Evolutionary conservation across 2,113 vertebrate species (phyloP).

Genomic region (Gavia stellata): DNA sequence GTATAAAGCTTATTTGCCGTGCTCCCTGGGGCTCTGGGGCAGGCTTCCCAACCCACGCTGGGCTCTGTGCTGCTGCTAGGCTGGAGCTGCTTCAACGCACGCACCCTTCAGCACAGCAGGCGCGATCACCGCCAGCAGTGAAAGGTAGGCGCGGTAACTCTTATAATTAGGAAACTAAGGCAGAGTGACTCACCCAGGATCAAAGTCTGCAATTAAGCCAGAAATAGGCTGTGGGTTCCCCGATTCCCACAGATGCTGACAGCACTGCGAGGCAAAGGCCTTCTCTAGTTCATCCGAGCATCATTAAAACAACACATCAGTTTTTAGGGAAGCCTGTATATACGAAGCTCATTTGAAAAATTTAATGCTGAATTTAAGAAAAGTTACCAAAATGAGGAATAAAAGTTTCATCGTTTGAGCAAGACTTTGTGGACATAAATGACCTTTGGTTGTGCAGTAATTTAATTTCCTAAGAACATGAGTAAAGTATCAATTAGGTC

Average conservation of each 20-base stretch:
- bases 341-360: background rate
- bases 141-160: background rate
- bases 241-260: background rate
- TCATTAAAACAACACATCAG: background rate
- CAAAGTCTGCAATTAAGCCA: background rate
- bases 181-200: background rate
- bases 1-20: fast-evolving
- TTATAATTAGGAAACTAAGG: background rate
- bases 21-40: background rate
- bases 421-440: background rate
- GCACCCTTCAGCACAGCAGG: background rate
- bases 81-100: background rate
- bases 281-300: background rate
- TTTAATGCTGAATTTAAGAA: background rate
- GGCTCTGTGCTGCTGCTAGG: background rate
- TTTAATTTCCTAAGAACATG: background rate
- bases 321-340: background rate
- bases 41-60: background rate
- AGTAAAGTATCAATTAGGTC: slow-evolving; percentile 1
- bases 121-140: fast-evolving
- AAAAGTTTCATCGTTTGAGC: background rate
- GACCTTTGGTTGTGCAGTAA: slow-evolving; percentile 9
- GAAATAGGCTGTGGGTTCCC: background rate
- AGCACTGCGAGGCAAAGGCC: background rate
- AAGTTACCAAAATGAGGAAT: background rate